Evolutionary conservation across 2,113 vertebrate genomes (phyloP).

Genomic region (Coregonus clupeaformis): DNA sequence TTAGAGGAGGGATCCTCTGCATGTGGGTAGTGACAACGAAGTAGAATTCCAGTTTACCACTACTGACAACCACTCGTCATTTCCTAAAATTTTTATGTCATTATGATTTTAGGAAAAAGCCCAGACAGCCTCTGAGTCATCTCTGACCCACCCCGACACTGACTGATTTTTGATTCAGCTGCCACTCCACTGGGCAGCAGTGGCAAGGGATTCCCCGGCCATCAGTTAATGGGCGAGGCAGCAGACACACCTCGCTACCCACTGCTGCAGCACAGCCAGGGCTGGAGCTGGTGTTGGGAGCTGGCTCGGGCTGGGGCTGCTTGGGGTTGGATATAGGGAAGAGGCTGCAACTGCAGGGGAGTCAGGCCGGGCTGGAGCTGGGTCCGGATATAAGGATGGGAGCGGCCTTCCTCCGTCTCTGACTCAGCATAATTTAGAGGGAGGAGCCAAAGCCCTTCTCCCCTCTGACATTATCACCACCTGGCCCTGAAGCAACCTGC

Average conservation of each 20-base stretch:
- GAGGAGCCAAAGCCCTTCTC: constrained; percentile 40
- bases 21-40: not conserved
- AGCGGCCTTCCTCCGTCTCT: constrained; percentile 44
- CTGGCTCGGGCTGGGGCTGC: too few species aligned
- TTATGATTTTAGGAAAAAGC: too few species aligned
- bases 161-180: constrained; percentile 20
- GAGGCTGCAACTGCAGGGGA: constrained; percentile 6
- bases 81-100: constrained; percentile 5
- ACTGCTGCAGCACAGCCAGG: constrained; percentile 51
- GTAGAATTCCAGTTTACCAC: not conserved
- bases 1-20: too few species aligned
- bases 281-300: too few species aligned
- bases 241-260: constrained; percentile 68
- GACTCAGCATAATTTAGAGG: constrained; percentile 65
- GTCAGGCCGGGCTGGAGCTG: constrained; percentile 28
- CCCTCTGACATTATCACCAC: constrained; percentile 39
- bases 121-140: too few species aligned
- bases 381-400: constrained; percentile 38
- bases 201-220: constrained; percentile 62
- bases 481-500: constrained; percentile 11
- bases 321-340: too few species aligned
- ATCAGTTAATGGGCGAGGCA: constrained; percentile 60
- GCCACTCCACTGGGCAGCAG: constrained; percentile 49
- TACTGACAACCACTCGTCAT: not conserved
- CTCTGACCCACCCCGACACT: too few species aligned